Conservation (phyloP, 2,113 vertebrate species). For the Deroptyus accipitrinus region DNA sequence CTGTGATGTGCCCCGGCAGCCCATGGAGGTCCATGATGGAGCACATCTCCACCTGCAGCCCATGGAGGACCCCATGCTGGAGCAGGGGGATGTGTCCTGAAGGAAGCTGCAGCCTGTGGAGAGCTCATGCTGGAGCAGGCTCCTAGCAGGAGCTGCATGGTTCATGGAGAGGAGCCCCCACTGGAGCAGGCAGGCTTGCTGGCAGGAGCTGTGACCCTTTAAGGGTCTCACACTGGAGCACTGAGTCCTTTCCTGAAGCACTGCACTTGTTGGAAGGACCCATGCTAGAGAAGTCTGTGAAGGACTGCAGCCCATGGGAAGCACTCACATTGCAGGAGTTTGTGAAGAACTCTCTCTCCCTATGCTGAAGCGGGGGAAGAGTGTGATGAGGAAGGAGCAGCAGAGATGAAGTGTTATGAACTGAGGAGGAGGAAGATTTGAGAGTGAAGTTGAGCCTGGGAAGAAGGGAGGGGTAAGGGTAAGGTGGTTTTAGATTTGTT, state of each 20-base stretch:
- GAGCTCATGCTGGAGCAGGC: neutral
- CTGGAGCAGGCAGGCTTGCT: neutral
- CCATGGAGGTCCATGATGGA: neutral
- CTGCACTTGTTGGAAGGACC: neutral
- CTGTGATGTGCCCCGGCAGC: neutral
- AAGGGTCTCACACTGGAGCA: neutral
- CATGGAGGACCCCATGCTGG: neutral
- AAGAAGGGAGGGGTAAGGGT: neutral
- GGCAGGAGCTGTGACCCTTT: neutral
- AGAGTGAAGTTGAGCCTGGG: neutral
- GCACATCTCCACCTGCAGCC: neutral
- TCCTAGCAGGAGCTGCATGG: neutral
- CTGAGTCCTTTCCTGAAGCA: neutral
- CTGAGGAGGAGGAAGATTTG: neutral
- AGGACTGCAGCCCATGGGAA: neutral
- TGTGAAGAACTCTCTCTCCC: neutral
- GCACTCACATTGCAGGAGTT: neutral
- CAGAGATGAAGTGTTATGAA: neutral
- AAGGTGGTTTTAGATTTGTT: neutral
- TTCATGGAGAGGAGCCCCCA: fast-evolving
- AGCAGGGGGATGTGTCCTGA: neutral
- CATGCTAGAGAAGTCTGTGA: neutral
- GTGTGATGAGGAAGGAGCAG: neutral
- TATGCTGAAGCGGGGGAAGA: neutral
- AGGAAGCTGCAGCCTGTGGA: neutral